These are phyloP conservation scores for Crematogaster levior DNA, from an alignment of 2,888 invertebrate species.

Conservation along the genomic window DNA sequence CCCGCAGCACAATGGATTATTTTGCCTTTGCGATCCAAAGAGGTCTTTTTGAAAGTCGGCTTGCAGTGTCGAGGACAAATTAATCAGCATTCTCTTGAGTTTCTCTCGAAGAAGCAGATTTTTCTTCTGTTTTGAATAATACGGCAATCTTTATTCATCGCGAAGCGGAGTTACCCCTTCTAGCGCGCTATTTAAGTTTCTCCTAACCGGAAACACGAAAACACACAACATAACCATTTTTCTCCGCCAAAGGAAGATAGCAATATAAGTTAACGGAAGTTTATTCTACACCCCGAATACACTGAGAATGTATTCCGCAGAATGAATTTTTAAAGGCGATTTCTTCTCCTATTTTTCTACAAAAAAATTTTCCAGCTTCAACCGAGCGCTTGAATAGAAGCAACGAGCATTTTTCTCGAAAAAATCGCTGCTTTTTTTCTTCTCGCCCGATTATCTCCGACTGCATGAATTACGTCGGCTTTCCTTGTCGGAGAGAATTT, in stretches of 20 bases:
- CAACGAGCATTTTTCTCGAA: not conserved
- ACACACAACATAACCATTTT: not conserved
- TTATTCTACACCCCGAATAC: not conserved
- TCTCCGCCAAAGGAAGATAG: not conserved
- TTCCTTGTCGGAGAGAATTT: conserved; percentile 12
- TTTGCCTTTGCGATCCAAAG: not conserved
- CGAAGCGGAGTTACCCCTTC: not conserved
- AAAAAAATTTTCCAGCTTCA: not conserved
- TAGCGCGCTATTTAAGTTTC: not conserved
- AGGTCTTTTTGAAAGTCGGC: not conserved
- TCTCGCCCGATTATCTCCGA: not conserved
- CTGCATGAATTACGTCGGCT: conserved; percentile 20
- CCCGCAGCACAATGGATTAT: not conserved
- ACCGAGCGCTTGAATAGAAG: not conserved
- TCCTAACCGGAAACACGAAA: not conserved
- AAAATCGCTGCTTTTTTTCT: not conserved
- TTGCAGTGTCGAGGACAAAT: not conserved
- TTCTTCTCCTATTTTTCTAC: not conserved
- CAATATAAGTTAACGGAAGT: not conserved
- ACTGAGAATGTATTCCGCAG: not conserved
- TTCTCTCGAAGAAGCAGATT: not conserved
- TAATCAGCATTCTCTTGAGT: conserved; percentile 12
- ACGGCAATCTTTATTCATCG: conserved; percentile 39
- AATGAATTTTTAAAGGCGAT: not conserved
- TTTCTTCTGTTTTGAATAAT: conserved; percentile 19